A percentile compares a stretch with the other conserved stretches of the same genome.
Conservation (phyloP, 2,888 invertebrate genomes). For the Antheraea assamensis region DNA sequence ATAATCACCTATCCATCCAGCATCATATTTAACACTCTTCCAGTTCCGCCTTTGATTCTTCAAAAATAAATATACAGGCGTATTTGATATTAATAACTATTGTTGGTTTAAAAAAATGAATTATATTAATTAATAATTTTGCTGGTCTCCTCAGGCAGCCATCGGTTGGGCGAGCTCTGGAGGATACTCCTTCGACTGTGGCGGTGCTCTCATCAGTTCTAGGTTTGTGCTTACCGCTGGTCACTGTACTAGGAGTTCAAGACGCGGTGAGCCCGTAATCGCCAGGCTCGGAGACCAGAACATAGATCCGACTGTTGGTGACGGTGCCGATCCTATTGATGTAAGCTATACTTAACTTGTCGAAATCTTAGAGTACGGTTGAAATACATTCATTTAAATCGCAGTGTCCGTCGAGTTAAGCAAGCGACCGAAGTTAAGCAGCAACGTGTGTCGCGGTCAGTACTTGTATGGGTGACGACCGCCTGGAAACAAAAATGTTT, state of each 20-base stretch:
- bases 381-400: too few species aligned
- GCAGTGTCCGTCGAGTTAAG: too few species aligned
- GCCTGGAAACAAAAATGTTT: too few species aligned
- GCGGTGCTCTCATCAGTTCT: constrained; percentile 85
- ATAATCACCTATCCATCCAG: too few species aligned
- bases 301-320: constrained; percentile 64
- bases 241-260: constrained; percentile 43
- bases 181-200: constrained; percentile 80
- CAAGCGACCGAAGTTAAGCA: too few species aligned
- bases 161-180: constrained; percentile 57
- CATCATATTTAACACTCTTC: too few species aligned
- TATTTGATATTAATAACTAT: too few species aligned
- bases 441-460: too few species aligned
- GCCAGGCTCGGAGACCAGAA: constrained; percentile 83
- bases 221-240: constrained; percentile 86
- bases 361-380: not conserved
- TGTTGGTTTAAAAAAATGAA: not conserved
- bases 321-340: constrained; percentile 75
- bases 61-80: too few species aligned
- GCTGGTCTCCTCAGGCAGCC: constrained; percentile 46
- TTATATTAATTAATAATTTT: not conserved
- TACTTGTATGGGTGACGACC: too few species aligned
- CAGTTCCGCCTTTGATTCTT: too few species aligned
- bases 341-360: constrained; percentile 39
- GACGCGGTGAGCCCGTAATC: constrained; percentile 63